Conservation (phyloP, 2,113 vertebrate genomes). For the Anoplopoma fimbria region DNA sequence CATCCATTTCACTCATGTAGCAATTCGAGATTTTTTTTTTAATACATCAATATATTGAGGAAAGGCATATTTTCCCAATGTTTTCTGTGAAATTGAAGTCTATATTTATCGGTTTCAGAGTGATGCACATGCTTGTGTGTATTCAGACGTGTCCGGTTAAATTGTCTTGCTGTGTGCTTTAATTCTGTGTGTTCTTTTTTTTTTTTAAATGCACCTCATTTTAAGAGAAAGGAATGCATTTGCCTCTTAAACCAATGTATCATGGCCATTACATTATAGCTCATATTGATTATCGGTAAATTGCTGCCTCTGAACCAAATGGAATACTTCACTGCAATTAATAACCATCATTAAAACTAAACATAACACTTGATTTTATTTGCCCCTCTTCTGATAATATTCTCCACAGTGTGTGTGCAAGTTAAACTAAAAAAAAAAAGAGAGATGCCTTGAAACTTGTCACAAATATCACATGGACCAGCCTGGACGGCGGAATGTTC, state of each 20-base stretch:
- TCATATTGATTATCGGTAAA: neutral
- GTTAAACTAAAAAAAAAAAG: neutral
- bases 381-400: neutral
- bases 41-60: no score
- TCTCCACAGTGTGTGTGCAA: no score
- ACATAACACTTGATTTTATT: neutral
- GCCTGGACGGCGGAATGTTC: constrained; percentile 81
- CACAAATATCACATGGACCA: constrained; percentile 58
- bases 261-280: neutral
- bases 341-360: neutral
- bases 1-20: neutral
- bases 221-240: neutral
- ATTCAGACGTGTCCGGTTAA: neutral
- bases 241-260: neutral
- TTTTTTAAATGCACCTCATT: neutral
- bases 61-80: no score
- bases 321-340: neutral
- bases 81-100: neutral
- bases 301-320: neutral
- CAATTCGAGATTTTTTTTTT: no score
- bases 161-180: neutral
- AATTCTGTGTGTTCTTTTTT: neutral
- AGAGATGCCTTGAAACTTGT: constrained; percentile 21
- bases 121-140: neutral
- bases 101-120: neutral